Percentiles rank a stretch among this genome's conserved stretches.
Conservation (phyloP, 2,113 vertebrate species). For the Chascanopsetta lugubris region DNA sequence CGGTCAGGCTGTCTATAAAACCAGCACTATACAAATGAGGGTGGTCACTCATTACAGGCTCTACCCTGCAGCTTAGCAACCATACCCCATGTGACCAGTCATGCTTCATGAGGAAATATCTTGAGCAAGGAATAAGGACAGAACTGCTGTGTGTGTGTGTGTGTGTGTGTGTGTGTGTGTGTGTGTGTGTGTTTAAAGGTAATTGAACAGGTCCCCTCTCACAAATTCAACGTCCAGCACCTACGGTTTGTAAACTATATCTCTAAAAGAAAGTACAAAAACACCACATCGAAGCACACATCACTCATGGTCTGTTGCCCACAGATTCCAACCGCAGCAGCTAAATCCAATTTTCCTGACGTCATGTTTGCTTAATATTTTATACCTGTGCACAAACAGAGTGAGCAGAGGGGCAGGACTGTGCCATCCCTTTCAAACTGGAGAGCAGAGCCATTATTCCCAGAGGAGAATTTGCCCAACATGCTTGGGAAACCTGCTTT, state of each 20-base stretch:
- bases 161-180: constrained; percentile 24
- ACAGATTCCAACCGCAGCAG: neutral
- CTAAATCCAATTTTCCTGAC: constrained; percentile 18
- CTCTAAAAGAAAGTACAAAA: neutral
- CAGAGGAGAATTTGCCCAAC: neutral
- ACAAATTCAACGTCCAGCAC: neutral
- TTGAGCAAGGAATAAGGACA: constrained; percentile 29
- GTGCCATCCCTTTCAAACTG: neutral
- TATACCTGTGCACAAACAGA: constrained; percentile 17
- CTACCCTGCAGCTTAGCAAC: constrained; percentile 60
- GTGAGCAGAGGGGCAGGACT: neutral
- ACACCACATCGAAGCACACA: constrained; percentile 5
- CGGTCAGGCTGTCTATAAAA: constrained; percentile 22
- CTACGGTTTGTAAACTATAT: neutral
- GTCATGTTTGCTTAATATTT: constrained; percentile 34
- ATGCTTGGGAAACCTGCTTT: neutral
- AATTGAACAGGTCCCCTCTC: constrained; percentile 30
- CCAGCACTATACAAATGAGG: constrained; percentile 37
- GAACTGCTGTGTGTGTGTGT: neutral
- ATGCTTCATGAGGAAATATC: constrained; percentile 70
- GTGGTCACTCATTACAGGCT: constrained; percentile 46
- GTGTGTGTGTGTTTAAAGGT: constrained; percentile 1
- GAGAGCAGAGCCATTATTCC: neutral
- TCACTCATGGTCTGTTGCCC: constrained; percentile 11
- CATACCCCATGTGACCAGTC: constrained; percentile 72